Conservation (phyloP, 2,888 invertebrate species). For the Tetragnatha montana region DNA sequence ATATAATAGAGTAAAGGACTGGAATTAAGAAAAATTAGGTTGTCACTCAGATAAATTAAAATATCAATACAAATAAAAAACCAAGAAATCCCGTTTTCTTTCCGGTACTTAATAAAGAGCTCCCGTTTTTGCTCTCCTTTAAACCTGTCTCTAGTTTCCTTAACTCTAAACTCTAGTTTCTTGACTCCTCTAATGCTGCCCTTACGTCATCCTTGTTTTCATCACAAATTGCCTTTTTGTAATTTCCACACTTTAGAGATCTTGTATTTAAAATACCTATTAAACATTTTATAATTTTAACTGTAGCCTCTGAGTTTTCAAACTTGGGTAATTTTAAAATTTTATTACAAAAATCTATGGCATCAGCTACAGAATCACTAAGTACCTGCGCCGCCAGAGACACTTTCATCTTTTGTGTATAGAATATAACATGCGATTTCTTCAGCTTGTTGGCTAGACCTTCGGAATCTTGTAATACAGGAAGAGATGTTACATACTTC, state of each 20-base stretch:
- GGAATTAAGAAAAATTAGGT: not conserved
- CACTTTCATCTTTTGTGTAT: constrained; percentile 40
- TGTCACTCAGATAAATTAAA: not conserved
- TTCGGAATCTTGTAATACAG: constrained; percentile 26
- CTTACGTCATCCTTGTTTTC: not conserved
- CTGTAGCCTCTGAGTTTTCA: constrained; percentile 4
- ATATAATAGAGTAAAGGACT: not conserved
- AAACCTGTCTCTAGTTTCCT: no score
- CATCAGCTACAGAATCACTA: constrained; percentile 42
- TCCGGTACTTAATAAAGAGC: not conserved
- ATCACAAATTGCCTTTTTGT: constrained; percentile 6
- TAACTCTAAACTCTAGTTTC: constrained; percentile 14
- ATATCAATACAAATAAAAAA: constrained; percentile 16
- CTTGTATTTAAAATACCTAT: constrained; percentile 24
- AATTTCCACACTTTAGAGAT: not conserved
- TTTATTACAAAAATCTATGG: constrained; percentile 21
- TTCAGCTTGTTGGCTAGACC: constrained; percentile 41
- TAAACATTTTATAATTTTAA: constrained; percentile 18
- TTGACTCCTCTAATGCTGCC: not conserved
- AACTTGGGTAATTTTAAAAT: constrained; percentile 17
- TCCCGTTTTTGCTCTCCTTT: not conserved
- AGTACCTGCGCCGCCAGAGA: constrained; percentile 27
- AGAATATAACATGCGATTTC: constrained; percentile 9
- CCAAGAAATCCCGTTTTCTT: constrained; percentile 34
- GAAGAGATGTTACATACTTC: constrained; percentile 5